Conservation (phyloP, 1,140 invertebrate genomes). For the Hydropsyche tenuis region DNA sequence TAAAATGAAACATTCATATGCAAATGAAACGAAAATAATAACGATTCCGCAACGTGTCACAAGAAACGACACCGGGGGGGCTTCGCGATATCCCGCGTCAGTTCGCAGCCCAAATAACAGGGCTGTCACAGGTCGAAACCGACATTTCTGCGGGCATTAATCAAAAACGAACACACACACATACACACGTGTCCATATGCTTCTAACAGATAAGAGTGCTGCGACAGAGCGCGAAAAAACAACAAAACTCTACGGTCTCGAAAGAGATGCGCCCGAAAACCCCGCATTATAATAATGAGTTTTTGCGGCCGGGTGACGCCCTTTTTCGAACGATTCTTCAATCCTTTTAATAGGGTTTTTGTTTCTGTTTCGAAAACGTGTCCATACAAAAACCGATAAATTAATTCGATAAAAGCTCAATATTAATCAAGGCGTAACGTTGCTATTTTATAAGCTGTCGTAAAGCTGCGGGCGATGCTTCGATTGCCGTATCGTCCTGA, state of each 20-base stretch:
- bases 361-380: not conserved
- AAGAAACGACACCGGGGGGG: constrained; percentile 4
- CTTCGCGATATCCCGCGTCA: constrained; percentile 31
- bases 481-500: too few species aligned
- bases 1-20: not conserved
- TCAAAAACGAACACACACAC: constrained; percentile 40
- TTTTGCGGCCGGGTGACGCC: constrained; percentile 38
- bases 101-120: constrained; percentile 40
- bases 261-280: constrained; percentile 19
- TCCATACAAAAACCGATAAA: too few species aligned
- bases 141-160: constrained; percentile 45
- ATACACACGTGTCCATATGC: not conserved
- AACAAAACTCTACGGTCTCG: constrained; percentile 37
- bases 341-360: constrained; percentile 2
- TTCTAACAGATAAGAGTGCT: constrained; percentile 27
- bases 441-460: too few species aligned
- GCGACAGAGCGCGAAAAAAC: constrained; percentile 19
- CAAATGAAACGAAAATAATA: not conserved
- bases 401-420: too few species aligned
- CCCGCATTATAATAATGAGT: constrained; percentile 47
- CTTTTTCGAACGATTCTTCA: constrained; percentile 16
- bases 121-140: constrained; percentile 45
- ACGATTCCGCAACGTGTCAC: constrained; percentile 23
- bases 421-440: too few species aligned
- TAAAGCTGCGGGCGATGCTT: too few species aligned